Conservation (phyloP, 2,888 invertebrate genomes). For the Eugnorisma glareosa region DNA sequence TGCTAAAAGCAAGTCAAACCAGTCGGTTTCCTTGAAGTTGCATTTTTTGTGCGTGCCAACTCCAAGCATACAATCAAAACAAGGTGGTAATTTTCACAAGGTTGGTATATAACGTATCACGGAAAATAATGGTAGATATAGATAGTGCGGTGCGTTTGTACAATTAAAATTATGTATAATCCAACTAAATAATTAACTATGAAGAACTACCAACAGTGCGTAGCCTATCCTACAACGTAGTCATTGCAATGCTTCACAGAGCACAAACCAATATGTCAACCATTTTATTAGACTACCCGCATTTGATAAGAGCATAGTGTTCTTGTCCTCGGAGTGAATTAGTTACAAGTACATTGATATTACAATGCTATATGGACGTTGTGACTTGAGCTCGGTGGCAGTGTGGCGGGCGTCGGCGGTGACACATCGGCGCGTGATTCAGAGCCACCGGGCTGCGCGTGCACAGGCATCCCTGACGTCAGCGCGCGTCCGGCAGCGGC, state of each 20-base stretch:
- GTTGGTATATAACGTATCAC: conserved; percentile 30
- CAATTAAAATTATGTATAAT: not conserved
- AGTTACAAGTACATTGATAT: conserved; percentile 42
- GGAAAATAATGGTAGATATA: not conserved
- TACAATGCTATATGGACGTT: conserved; percentile 33
- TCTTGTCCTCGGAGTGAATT: conserved; percentile 35
- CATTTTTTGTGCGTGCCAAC: conserved; percentile 48
- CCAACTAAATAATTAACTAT: not conserved
- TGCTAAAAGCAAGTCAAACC: conserved; percentile 54
- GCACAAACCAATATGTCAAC: conserved; percentile 63
- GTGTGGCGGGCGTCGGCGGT: conserved; percentile 69
- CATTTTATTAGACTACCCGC: conserved; percentile 75
- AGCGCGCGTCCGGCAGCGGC: conserved; percentile 84
- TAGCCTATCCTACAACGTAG: not conserved
- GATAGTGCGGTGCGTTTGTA: not conserved
- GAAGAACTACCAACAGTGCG: not conserved
- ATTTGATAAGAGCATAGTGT: conserved; percentile 42
- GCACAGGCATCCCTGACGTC: conserved; percentile 87
- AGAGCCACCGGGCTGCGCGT: conserved; percentile 78
- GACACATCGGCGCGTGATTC: conserved; percentile 89
- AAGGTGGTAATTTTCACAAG: conserved; percentile 76
- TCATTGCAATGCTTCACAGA: not conserved
- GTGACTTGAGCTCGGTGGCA: conserved; percentile 41
- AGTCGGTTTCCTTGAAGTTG: conserved; percentile 60
- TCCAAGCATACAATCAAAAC: conserved; percentile 62